Conservation (phyloP, 1,140 invertebrate species). For the Lutraria rhynchaena region DNA sequence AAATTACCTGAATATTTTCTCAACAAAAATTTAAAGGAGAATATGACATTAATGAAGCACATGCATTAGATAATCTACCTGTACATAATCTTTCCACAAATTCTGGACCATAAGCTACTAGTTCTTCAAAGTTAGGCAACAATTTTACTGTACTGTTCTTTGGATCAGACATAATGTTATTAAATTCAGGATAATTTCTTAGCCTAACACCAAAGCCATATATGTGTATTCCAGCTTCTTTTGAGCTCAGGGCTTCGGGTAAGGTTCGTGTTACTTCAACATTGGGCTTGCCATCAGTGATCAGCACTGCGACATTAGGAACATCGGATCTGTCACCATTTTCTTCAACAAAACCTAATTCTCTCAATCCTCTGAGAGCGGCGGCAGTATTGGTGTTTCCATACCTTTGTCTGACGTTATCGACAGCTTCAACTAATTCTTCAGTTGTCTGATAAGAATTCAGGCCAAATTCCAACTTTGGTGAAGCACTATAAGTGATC, state of each 20-base stretch:
- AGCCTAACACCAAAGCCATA: slow-evolving; percentile 68
- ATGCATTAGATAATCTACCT: too few relatives aligned
- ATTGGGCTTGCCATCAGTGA: slow-evolving; percentile 72
- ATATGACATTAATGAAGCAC: too few relatives aligned
- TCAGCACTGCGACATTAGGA: slow-evolving; percentile 71
- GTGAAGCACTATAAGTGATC: slow-evolving; percentile 62
- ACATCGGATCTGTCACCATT: slow-evolving; percentile 70
- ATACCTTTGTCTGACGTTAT: slow-evolving; percentile 62
- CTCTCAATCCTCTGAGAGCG: slow-evolving; percentile 59
- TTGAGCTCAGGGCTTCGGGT: slow-evolving; percentile 32
- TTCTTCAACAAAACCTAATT: slow-evolving; percentile 54
- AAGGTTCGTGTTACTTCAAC: slow-evolving; percentile 31
- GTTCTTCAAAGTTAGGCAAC: slow-evolving; percentile 63
- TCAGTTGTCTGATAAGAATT: slow-evolving; percentile 59
- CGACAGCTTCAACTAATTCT: slow-evolving; percentile 63
- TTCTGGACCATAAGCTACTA: slow-evolving; percentile 55
- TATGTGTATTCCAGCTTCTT: slow-evolving; percentile 59
- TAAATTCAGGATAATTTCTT: slow-evolving; percentile 63
- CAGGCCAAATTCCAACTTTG: slow-evolving; percentile 63
- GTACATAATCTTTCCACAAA: slow-evolving; percentile 62
- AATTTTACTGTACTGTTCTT: slow-evolving; percentile 59
- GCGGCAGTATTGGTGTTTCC: slow-evolving; percentile 72
- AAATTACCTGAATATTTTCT: too few relatives aligned
- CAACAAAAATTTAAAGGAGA: too few relatives aligned
- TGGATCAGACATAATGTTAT: slow-evolving; percentile 57